These are phyloP conservation scores for Sinella curviseta DNA, from an alignment of 1,140 invertebrate species.

Conservation along the genomic window DNA sequence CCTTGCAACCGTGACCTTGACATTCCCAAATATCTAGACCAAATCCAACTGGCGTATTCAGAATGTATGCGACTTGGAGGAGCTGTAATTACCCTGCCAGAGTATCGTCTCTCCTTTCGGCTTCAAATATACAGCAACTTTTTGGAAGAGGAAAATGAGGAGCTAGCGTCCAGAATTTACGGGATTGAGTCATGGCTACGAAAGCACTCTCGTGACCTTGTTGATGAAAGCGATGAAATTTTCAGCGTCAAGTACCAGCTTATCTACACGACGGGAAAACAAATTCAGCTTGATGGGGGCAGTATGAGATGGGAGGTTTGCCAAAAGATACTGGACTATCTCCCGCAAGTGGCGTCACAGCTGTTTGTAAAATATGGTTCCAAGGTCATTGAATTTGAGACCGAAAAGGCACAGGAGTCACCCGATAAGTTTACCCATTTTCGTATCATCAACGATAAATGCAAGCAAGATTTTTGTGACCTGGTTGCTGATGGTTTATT, in stretches of 20 bases:
- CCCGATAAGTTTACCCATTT: neutral
- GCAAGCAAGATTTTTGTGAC: neutral
- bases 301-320: constrained; percentile 37
- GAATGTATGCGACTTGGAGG: constrained; percentile 38
- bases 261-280: constrained; percentile 43
- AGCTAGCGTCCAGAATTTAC: neutral
- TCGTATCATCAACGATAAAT: neutral
- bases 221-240: constrained; percentile 47
- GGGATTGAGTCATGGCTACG: constrained; percentile 7
- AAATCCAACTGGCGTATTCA: constrained; percentile 24
- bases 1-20: constrained; percentile 41
- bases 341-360: constrained; percentile 6
- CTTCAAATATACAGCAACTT: constrained; percentile 32
- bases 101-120: constrained; percentile 41
- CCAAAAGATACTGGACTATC: constrained; percentile 18
- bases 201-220: constrained; percentile 31
- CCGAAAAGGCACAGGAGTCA: neutral
- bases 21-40: neutral
- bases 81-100: constrained; percentile 42
- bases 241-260: constrained; percentile 46
- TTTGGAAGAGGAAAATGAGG: constrained; percentile 9
- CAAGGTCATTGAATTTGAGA: constrained; percentile 8
- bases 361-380: no score
- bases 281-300: constrained; percentile 35
- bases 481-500: constrained; percentile 22